Evolutionary conservation across 2,113 vertebrate species (phyloP), one percentile per base, ranked within the genome.

Genomic region (Syrmaticus mikado): DNA sequence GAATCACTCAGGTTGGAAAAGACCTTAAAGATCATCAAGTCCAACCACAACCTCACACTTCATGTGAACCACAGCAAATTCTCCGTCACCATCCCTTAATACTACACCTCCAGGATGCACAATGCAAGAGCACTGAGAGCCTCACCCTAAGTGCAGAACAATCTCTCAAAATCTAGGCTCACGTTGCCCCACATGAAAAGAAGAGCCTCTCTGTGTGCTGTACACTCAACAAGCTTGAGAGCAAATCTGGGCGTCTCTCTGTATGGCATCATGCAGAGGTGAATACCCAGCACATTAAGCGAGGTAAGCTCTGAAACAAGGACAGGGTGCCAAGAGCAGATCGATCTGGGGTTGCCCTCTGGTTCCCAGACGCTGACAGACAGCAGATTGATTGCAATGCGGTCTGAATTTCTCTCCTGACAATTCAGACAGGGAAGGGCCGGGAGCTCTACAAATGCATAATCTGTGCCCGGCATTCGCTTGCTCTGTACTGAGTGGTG

Each of bases 291-390:
- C 18, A 46, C 70, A 70, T 79, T 95, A 93, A 95, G 71, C 1
- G 4, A 30, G 75, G 65, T 57, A 72, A 88, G 83, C 73, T 91
- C 85, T 61, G 85, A 88, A 95, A 86, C 2, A 61, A 93, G 85
- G 48, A 89, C 82, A 34, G 75, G 8, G 67, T 61, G 89, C 92
- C 89, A 78, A 80, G 83, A 87, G 86, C 2, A 1, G 36, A 84
- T 94, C 60, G 55, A 83, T 93, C 82, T 79, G 77, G 80, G 87
- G 82, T 5, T 95, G 76, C 87, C 82, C 94, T 93, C 85, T 55
- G 70, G 45, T 89, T 73, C 40, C 72, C 85, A 32, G 46, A 22
- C 62, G 65, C 73, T 92, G 75, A 85, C 28, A 61, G 84, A 87
- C 22, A 76, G 76, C 85, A 75, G 72, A 77, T 36, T 41, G 90